Conservation (phyloP, 2,888 invertebrate species). For the Hermaeophaga mercurialis region DNA sequence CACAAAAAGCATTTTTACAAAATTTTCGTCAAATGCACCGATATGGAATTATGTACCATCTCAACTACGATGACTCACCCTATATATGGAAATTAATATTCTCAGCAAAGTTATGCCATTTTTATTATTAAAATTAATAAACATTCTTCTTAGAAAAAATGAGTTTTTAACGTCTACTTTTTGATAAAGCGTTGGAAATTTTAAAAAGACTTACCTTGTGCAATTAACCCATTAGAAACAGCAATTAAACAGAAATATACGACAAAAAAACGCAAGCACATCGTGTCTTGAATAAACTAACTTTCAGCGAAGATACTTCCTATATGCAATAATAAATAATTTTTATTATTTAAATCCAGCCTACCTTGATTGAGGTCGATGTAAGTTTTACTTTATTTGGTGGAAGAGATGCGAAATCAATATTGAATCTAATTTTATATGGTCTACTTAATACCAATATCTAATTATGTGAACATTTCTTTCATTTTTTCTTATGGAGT, state of each 20-base stretch:
- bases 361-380: conserved; percentile 23
- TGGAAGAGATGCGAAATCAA: not conserved
- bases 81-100: too few relatives aligned
- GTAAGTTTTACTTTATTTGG: not conserved
- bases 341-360: conserved; percentile 7
- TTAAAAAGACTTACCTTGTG: conserved; percentile 11
- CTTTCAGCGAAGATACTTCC: not conserved
- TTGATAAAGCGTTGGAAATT: too few relatives aligned
- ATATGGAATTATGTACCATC: too few relatives aligned
- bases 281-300: conserved; percentile 13
- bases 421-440: not conserved
- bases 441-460: too few relatives aligned
- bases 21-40: too few relatives aligned
- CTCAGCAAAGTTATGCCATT: not conserved
- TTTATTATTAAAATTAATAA: not conserved
- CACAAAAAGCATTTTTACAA: too few relatives aligned
- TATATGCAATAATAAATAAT: conserved; percentile 2
- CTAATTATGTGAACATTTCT: too few relatives aligned
- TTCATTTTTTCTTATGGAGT: too few relatives aligned
- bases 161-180: too few relatives aligned
- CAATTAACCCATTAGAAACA: conserved; percentile 3
- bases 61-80: too few relatives aligned
- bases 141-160: not conserved
- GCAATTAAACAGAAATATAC: conserved; percentile 7
- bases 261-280: conserved; percentile 15